phyloP scores from a whole-genome alignment of 2,113 vertebrate species.

The Chunga burmeisteri region DNA sequence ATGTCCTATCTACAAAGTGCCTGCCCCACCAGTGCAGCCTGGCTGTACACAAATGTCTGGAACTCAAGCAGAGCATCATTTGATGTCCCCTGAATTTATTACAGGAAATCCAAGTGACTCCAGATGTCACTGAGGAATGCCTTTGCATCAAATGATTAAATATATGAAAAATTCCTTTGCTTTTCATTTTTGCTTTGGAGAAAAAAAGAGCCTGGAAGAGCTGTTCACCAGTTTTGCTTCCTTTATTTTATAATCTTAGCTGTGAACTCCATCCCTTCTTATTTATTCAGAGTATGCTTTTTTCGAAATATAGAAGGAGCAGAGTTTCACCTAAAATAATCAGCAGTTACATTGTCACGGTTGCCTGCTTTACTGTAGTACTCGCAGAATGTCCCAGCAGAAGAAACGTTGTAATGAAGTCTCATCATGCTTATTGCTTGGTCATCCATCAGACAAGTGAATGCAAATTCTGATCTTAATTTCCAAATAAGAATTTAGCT shows the following conservation, averaged over 20 bases:
- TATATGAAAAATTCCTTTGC: not conserved
- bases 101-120: not conserved
- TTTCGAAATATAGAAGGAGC: not conserved
- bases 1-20: accelerated
- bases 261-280: no score
- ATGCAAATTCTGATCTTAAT: not conserved
- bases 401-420: not conserved
- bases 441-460: accelerated
- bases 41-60: not conserved
- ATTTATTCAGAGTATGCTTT: not conserved
- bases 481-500: not conserved
- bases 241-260: not conserved
- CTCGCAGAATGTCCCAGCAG: not conserved
- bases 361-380: not conserved
- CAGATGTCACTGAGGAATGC: not conserved
- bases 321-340: not conserved
- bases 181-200: not conserved
- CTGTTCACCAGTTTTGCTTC: not conserved
- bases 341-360: not conserved
- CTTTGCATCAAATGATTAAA: not conserved
- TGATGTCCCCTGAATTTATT: not conserved
- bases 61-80: not conserved
- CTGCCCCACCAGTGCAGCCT: not conserved
- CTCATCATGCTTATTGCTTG: not conserved
- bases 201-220: not conserved